Conservation (phyloP, 2,888 invertebrate genomes). For the Hymenopus coronatus region DNA sequence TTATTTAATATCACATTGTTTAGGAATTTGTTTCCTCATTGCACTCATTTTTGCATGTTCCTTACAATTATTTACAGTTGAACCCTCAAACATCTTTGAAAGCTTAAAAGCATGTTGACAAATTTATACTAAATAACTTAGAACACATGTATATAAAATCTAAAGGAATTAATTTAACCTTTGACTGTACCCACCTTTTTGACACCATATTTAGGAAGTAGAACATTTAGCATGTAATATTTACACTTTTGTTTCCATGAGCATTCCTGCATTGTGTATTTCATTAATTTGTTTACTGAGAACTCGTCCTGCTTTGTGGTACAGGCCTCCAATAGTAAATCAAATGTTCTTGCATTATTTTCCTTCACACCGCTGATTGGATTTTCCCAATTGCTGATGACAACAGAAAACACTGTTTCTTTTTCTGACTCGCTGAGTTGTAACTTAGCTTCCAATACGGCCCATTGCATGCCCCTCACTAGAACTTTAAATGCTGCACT, state of each 20-base stretch:
- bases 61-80: too few relatives aligned
- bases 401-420: constrained; percentile 16
- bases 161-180: background rate
- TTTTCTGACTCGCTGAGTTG: background rate
- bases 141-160: background rate
- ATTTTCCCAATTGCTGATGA: constrained; percentile 56
- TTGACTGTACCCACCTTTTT: constrained; percentile 34
- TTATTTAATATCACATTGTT: too few relatives aligned
- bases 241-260: constrained; percentile 61
- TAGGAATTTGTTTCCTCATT: too few relatives aligned
- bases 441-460: background rate
- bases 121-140: too few relatives aligned
- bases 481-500: constrained; percentile 12
- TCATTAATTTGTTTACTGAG: constrained; percentile 42
- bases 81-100: too few relatives aligned
- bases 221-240: constrained; percentile 55
- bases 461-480: constrained; percentile 2
- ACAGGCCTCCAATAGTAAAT: constrained; percentile 34
- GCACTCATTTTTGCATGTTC: too few relatives aligned
- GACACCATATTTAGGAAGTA: constrained; percentile 42
- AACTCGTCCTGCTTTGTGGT: constrained; percentile 22
- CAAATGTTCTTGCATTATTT: constrained; percentile 52
- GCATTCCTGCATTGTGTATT: constrained; percentile 42
- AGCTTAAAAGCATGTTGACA: too few relatives aligned
- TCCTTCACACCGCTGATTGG: constrained; percentile 57